Conservation (phyloP, 2,797 vertebrate species). For the Enoplosus armatus region DNA sequence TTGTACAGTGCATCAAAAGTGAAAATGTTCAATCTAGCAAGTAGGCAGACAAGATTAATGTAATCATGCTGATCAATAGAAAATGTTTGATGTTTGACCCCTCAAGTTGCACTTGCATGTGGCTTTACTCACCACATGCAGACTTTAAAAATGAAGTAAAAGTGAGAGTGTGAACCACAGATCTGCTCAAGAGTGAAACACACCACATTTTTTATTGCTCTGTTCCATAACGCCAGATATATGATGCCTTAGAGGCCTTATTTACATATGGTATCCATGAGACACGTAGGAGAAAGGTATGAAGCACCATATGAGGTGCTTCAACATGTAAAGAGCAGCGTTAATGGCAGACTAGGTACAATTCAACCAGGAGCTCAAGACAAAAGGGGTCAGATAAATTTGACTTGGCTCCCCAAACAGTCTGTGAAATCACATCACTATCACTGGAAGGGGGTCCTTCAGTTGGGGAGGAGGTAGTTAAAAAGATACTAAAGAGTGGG, state of each 20-base stretch:
- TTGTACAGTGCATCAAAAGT: neutral
- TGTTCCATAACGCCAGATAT: conserved; percentile 60
- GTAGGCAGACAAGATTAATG: neutral
- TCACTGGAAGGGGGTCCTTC: conserved; percentile 73
- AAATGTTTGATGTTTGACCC: neutral
- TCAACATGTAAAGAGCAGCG: conserved; percentile 73
- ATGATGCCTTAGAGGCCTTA: conserved; percentile 73
- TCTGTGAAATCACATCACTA: conserved; percentile 82
- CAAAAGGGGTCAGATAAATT: conserved; percentile 79
- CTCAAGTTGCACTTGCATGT: neutral
- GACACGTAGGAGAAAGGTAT: conserved; percentile 66
- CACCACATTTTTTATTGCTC: conserved; percentile 28
- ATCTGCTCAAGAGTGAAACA: neutral
- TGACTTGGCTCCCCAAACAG: conserved; percentile 75
- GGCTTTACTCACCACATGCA: neutral
- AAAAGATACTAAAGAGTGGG: conserved; percentile 81
- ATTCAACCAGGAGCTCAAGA: conserved; percentile 75
- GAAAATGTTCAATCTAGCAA: neutral
- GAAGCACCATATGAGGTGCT: conserved; percentile 76
- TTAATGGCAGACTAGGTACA: conserved; percentile 84
- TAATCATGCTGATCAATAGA: neutral
- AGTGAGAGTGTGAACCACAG: conserved; percentile 43
- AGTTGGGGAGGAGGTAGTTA: conserved; percentile 79
- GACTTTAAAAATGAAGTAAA: conserved; percentile 36
- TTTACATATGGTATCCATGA: conserved; percentile 79